These are phyloP conservation scores for Arizona elegans DNA, from an alignment of 2,113 vertebrate genomes.

Conservation along the genomic window DNA sequence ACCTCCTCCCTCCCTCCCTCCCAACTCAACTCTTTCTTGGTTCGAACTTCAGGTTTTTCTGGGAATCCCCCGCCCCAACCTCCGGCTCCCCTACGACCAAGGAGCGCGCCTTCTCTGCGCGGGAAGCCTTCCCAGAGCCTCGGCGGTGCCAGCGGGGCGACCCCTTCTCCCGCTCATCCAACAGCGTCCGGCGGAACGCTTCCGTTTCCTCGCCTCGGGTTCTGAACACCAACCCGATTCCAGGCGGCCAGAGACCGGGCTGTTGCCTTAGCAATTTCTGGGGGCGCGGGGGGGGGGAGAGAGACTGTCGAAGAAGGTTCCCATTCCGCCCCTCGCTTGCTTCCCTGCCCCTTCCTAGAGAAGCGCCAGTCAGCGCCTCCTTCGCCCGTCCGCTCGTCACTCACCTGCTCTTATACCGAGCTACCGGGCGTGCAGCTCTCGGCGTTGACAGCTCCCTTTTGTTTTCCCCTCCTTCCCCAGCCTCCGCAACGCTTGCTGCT, in stretches of 20 bases:
- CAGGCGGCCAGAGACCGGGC: neutral
- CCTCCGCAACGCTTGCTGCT: slow-evolving; percentile 40
- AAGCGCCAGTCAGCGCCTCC: slow-evolving; percentile 16
- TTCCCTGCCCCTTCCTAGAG: neutral
- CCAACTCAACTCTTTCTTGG: neutral
- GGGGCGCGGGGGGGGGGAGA: too few species aligned
- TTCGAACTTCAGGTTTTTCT: neutral
- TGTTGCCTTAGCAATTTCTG: slow-evolving; percentile 38
- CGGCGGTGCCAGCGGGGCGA: slow-evolving; percentile 61
- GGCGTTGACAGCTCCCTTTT: slow-evolving; percentile 70
- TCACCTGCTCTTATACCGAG: slow-evolving; percentile 59
- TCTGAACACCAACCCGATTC: too few species aligned
- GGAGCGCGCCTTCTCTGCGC: neutral
- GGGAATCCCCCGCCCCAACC: neutral
- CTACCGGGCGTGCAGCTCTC: slow-evolving; percentile 37
- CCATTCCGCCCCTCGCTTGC: neutral
- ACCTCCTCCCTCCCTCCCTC: neutral
- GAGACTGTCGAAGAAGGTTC: neutral
- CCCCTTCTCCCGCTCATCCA: neutral
- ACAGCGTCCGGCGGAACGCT: neutral
- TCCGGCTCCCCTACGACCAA: neutral
- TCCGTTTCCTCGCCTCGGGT: neutral
- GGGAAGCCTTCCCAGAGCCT: neutral
- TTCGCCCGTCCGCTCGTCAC: slow-evolving; percentile 35
- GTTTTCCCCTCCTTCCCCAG: slow-evolving; percentile 60